These are phyloP conservation scores for Chalcosyrphus nemorum DNA, from an alignment of 2,888 invertebrate genomes.

Conservation along the genomic window DNA sequence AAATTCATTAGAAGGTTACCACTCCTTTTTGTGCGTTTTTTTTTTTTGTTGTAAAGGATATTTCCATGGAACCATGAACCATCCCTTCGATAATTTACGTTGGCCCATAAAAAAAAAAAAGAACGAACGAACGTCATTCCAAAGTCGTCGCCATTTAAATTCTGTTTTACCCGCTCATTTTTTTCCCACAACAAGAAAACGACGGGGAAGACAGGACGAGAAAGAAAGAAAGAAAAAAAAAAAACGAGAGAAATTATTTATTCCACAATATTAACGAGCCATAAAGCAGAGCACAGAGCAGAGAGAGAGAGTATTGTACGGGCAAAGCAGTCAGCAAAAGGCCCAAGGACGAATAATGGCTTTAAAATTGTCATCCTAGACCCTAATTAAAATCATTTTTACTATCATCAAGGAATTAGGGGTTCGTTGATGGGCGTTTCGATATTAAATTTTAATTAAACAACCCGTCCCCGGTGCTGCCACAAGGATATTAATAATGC, in stretches of 20 bases:
- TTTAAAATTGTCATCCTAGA: constrained; percentile 69
- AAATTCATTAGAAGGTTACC: constrained; percentile 43
- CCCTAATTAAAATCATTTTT: constrained; percentile 72
- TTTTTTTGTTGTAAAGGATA: constrained; percentile 10
- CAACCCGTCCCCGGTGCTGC: constrained; percentile 15
- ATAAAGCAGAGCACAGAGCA: constrained; percentile 18
- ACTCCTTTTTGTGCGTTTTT: too few species aligned
- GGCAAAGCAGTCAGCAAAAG: constrained; percentile 16
- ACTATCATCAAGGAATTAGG: constrained; percentile 56
- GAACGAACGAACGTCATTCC: constrained; percentile 37
- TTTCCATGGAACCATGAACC: not conserved
- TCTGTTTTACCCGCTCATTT: constrained; percentile 45
- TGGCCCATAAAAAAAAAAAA: constrained; percentile 41
- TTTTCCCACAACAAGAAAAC: constrained; percentile 17
- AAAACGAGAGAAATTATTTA: constrained; percentile 65
- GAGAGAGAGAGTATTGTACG: not conserved
- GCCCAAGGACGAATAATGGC: constrained; percentile 59
- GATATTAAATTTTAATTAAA: constrained; percentile 71
- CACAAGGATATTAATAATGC: constrained; percentile 27
- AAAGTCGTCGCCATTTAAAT: constrained; percentile 52
- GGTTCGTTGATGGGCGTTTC: constrained; percentile 48
- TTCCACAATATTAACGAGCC: constrained; percentile 67
- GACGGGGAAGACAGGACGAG: not conserved
- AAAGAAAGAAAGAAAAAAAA: too few species aligned
- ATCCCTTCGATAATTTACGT: constrained; percentile 26